A percentile compares a stretch with the other conserved stretches of the same genome.
phyloP scores from a whole-genome alignment of 2,113 vertebrate genomes.

The Megaptera novaeangliae region DNA sequence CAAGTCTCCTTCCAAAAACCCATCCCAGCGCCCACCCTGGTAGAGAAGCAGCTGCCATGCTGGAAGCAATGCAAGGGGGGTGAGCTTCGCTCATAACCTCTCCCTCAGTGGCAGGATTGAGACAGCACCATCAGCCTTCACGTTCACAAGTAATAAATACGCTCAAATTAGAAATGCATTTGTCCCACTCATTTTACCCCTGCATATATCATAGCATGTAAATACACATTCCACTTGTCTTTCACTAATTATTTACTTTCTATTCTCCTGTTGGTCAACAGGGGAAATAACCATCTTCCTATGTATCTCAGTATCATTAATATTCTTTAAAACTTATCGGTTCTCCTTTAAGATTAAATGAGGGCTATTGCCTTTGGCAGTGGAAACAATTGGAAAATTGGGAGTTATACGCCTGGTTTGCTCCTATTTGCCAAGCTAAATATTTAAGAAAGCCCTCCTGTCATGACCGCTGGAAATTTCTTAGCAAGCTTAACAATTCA shows the following conservation, averaged over 20 bases:
- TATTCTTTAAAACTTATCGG: neutral
- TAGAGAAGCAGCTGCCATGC: neutral
- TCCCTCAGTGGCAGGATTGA: neutral
- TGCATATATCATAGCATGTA: slow-evolving; percentile 21
- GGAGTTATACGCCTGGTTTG: neutral
- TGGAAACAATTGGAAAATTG: neutral
- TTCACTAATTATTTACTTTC: neutral
- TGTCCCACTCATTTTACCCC: slow-evolving; percentile 16
- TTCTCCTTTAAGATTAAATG: neutral
- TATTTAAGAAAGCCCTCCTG: neutral
- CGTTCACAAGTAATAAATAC: slow-evolving; percentile 52
- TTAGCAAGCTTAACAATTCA: neutral
- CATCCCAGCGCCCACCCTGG: neutral
- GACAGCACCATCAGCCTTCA: slow-evolving; percentile 11
- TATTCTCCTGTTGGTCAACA: neutral
- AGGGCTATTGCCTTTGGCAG: neutral
- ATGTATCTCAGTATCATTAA: neutral
- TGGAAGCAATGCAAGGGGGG: neutral
- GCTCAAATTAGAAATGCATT: slow-evolving; percentile 54
- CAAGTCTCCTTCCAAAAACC: slow-evolving; percentile 29
- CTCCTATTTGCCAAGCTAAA: neutral
- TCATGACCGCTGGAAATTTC: neutral
- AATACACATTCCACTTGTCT: slow-evolving; percentile 25
- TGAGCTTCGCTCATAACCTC: neutral
- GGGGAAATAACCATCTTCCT: neutral